A percentile compares a stretch with the other conserved stretches of the same genome.
Evolutionary conservation across 2,113 vertebrate genomes (phyloP).

Genomic region (Dolichotis patagonum): DNA sequence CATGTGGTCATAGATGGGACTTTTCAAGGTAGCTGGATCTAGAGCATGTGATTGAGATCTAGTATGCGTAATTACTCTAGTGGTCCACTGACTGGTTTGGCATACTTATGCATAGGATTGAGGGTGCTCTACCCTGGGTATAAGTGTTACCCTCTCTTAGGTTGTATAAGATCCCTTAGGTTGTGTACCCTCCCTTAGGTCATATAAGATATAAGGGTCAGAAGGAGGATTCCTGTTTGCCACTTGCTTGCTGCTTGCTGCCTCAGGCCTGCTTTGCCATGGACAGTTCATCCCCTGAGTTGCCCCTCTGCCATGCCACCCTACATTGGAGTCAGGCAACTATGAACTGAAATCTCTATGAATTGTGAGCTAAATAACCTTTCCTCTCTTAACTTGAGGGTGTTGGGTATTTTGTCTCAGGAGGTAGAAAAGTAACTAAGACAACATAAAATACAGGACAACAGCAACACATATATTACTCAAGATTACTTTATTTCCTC

Average conservation of each 20-base stretch:
- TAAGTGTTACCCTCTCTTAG: neutral
- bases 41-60: neutral
- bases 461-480: neutral
- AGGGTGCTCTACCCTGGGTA: neutral
- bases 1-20: neutral
- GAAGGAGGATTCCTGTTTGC: neutral
- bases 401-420: neutral
- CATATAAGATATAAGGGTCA: neutral
- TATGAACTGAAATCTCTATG: neutral
- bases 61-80: too few relatives aligned
- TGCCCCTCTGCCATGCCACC: neutral
- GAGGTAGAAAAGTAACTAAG: neutral
- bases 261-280: neutral
- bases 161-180: too few relatives aligned
- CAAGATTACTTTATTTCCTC: neutral
- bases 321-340: neutral
- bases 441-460: neutral
- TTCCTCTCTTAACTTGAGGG: neutral
- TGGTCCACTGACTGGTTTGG: neutral
- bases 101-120: neutral
- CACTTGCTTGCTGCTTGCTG: neutral
- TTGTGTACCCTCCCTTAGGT: too few relatives aligned
- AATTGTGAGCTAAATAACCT: neutral
- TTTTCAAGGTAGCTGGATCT: neutral
- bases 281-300: neutral